Conservation (phyloP, 2,797 vertebrate species). For the Sarcoramphus papa region DNA sequence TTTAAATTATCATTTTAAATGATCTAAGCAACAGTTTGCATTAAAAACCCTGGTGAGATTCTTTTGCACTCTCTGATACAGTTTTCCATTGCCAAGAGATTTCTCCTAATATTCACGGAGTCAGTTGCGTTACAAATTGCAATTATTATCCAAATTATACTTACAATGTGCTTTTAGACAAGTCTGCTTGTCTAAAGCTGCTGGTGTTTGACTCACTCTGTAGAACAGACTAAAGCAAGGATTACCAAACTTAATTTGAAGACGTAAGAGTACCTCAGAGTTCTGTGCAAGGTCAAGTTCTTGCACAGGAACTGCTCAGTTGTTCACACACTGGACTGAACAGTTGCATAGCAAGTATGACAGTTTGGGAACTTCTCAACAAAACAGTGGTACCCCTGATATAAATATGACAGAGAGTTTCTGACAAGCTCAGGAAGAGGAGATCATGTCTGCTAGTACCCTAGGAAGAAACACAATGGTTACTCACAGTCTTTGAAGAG, state of each 20-base stretch:
- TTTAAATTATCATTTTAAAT: neutral
- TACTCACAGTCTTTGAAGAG: neutral
- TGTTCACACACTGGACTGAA: neutral
- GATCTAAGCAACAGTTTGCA: neutral
- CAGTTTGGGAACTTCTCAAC: neutral
- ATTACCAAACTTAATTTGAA: constrained; percentile 9
- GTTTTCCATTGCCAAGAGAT: neutral
- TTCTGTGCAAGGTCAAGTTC: neutral
- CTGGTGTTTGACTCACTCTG: neutral
- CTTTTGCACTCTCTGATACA: neutral
- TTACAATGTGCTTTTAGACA: neutral
- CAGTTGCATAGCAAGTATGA: neutral
- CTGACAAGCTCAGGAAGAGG: neutral
- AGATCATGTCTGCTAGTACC: neutral
- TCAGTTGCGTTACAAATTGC: constrained; percentile 8
- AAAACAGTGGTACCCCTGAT: neutral
- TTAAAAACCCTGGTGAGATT: neutral
- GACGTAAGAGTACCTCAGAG: neutral
- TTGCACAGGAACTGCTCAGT: neutral
- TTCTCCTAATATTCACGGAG: neutral
- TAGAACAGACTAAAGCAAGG: neutral
- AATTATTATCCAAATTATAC: constrained; percentile 24
- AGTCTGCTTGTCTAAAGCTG: neutral
- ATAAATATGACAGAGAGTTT: neutral
- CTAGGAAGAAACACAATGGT: neutral